Evolutionary conservation across 2,888 invertebrate species (phyloP), one percentile per base, ranked within the genome.

Genomic region (Artemia sp.): DNA sequence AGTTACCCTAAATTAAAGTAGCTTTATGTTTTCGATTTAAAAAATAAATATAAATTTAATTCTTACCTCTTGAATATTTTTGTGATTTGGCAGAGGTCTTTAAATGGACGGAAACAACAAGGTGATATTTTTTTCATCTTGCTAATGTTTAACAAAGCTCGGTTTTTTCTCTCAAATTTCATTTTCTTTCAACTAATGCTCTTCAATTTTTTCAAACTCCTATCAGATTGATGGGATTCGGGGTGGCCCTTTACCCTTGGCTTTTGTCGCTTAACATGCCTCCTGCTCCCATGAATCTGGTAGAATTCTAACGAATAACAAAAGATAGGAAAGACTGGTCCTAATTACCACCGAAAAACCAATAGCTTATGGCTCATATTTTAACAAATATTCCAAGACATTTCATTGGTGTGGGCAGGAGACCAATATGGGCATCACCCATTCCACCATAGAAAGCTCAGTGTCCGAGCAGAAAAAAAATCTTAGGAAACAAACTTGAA

Each of bases 161-260:
- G n/a, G 9, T 19, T 58, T 58, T 58, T 58, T 19, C 24, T 58
- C 64, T 24, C n/a, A 11, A 58, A 58, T 58, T 58, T 58, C 64
- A 19, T 58, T 58, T 58, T 58, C 24, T 8, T 58, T 58, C 24
- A 24, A 58, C 64, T 58, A 58, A 58, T 58, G n/a, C 11, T 58
- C 24, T 24, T 24, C 24, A 19, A 19, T 58, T 24, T 58, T 58
- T 19, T 58, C 2, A 58, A 58, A 24, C 24, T 24, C 64, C 64
- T 58, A 58, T 58, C 64, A 58, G 64, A 58, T 58, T 58, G 64
- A 58, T 58, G 64, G 64, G 64, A 58, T 58, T 58, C 64, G 64
- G 64, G 19, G 19, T n/a, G n/a, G 64, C 64, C 64, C 64, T 58
- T 58, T 24, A 58, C 24, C 24, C 24, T 58, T 24, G 64, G 14